Evolutionary conservation across 2,797 vertebrate genomes (phyloP), one percentile per base, ranked within the genome.

Genomic region (Todus mexicanus): DNA sequence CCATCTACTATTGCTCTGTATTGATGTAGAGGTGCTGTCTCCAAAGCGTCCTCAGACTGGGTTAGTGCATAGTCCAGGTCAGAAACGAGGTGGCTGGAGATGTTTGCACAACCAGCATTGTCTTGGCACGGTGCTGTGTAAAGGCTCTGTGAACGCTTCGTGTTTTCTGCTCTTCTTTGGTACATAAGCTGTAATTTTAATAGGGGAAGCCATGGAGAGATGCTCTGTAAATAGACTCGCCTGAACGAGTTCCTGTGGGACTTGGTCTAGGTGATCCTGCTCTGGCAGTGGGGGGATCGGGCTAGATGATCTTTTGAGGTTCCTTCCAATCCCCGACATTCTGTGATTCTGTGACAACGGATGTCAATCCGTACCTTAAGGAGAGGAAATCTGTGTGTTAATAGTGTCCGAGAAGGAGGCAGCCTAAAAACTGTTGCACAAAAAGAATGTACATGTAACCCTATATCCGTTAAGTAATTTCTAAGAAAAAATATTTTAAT

Each of bases 31-130:
- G 11, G 0, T 4, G 2, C 20, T 65, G 56, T 48, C 33, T 76
- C 19, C 83, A 57, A 21, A 25, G 25, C 1, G 0, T 15, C 48
- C 50, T 47, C 37, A 33, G 45, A 10, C 0, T 3, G 19, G 43
- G 12, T 38, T 61, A 65, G 47, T 35, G 65, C 25, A 5, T 13
- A 29, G 15, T 15, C 72, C 29, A 21, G 61, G 26, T 17, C 45
- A 84, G 38, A 59, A 54, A 31, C 4, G 33, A 42, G 31, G 20
- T 48, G 59, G 25, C 17, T 31, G 40, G 50, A 48, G 76, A 4
- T 48, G 12, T 60, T 84, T 65, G 27, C 12, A 11, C 20, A 40
- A 22, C 14, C 20, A 12, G 1, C 11, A 60, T 40, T 50, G 23
- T 50, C 60, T 72, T 33, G 18, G 15, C 9, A 7, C 3, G 19